Evolutionary conservation across 64 coral and sea anemone species (phyloP), one percentile per base, ranked within the genome.

Genomic region (Stichodactyla helianthus): DNA sequence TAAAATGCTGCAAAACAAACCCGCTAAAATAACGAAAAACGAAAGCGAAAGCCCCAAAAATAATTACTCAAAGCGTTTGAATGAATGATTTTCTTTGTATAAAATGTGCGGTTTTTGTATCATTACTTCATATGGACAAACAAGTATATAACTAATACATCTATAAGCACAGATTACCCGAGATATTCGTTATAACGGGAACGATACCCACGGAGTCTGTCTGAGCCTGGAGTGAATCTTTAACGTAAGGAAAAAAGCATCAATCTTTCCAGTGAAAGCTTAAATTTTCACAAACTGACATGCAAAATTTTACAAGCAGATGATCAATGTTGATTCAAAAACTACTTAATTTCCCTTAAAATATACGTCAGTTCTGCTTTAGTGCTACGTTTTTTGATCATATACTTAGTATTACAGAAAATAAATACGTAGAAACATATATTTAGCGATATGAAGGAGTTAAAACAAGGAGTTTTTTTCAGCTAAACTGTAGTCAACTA

Each of bases 171-270:
- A 19, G 83, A 84, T 84, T 84, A 84, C 83, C 54, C 83, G 83
- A 60, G 20, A 60, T 84, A 84, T 63, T 54, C 83, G 79, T 54
- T 82, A 82, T 54, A 82, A n/a, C 79, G 79, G 79, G 79, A 82
- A 51, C 54, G 59, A 84, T 51, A 60, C 61, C 83, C 83, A 84
- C 83, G 83, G 59, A 54, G 52, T 63, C 83, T 60, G 15, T 84
- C 83, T 58, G 55, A 84, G 59, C 54, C 27, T 60, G 83, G 55
- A 22, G 4, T 57, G 83, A 61, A 84, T 84, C 83, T 84, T 84
- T 55, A 84, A 84, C 17, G 59, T 23, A 84, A 84, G 56, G 59
- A 84, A 84, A 84, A 81, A 52, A 52, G 19, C 78, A 81, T 81
- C 78, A 81, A 81, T 81, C 50, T 81, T 54, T 81, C 53, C 78